These are phyloP conservation scores for Apodemus sylvaticus DNA, from an alignment of 2,113 vertebrate species.

Conservation along the genomic window DNA sequence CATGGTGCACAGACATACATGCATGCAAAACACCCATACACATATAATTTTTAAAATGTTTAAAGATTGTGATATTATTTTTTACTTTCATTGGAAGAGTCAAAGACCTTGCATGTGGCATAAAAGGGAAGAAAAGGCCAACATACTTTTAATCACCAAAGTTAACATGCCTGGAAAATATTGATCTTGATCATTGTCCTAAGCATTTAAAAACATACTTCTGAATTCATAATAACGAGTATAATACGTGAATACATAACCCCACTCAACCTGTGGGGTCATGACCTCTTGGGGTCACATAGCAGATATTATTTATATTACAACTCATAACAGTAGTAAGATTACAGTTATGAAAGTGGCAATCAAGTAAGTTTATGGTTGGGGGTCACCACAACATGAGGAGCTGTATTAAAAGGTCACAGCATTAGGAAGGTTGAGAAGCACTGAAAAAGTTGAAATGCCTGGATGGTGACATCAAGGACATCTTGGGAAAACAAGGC, in stretches of 20 bases:
- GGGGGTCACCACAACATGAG: neutral
- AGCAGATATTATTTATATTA: neutral
- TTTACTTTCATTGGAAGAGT: neutral
- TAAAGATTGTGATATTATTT: neutral
- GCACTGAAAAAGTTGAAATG: neutral
- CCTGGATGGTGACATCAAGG: neutral
- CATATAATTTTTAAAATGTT: neutral
- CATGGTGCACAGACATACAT: neutral
- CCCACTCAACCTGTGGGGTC: neutral
- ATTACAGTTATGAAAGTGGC: neutral
- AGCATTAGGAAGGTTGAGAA: neutral
- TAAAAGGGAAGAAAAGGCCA: neutral
- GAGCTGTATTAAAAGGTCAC: neutral
- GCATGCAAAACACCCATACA: neutral
- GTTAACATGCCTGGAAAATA: neutral
- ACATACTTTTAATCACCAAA: constrained; percentile 12
- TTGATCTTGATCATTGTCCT: neutral
- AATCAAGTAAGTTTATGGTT: neutral
- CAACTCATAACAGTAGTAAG: neutral
- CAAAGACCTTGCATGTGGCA: neutral
- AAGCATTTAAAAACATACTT: constrained; percentile 16
- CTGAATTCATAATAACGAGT: neutral
- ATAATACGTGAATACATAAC: too few species aligned
- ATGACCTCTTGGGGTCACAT: neutral
- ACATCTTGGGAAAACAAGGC: neutral